phyloP scores from a whole-genome alignment of 2,797 vertebrate genomes.

The Siniperca undulata region DNA sequence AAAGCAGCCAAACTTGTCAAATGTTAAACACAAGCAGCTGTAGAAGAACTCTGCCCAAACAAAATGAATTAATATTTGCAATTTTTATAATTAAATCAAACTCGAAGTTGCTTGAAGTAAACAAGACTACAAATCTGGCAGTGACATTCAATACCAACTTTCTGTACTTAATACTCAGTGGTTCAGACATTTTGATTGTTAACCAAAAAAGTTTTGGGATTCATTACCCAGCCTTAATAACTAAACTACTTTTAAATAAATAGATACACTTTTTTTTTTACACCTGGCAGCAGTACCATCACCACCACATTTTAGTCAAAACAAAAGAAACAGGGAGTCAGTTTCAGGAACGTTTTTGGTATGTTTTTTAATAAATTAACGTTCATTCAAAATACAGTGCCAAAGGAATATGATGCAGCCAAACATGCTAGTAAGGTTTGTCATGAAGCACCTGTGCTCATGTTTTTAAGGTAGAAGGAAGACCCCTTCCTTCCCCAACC shows the following conservation, averaged over 20 bases:
- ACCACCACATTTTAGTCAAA: neutral
- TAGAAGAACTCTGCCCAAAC: neutral
- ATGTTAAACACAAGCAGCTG: neutral
- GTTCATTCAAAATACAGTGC: constrained; percentile 99
- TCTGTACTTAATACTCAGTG: too few relatives aligned
- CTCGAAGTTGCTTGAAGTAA: neutral
- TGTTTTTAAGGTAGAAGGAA: constrained; percentile 85
- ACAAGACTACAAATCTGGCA: neutral
- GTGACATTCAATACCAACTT: neutral
- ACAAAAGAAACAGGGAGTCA: constrained; percentile 42
- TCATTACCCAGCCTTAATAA: too few relatives aligned
- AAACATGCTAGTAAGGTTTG: constrained; percentile 95
- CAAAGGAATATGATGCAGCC: constrained; percentile 97
- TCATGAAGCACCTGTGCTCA: constrained; percentile 97
- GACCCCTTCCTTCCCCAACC: constrained; percentile 56
- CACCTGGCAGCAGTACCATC: too few relatives aligned
- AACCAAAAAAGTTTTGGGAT: neutral
- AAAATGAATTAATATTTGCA: neutral
- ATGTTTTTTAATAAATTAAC: constrained; percentile 99
- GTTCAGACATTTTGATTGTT: too few relatives aligned
- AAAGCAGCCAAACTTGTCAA: neutral
- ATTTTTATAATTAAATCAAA: neutral
- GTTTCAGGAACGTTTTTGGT: constrained; percentile 83
- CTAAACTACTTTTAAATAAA: too few relatives aligned
- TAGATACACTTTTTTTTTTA: too few relatives aligned